A percentile compares a stretch with the other conserved stretches of the same genome.
Evolutionary conservation across 2,113 vertebrate species (phyloP).

Genomic region (Apistogramma diplotaenia): DNA sequence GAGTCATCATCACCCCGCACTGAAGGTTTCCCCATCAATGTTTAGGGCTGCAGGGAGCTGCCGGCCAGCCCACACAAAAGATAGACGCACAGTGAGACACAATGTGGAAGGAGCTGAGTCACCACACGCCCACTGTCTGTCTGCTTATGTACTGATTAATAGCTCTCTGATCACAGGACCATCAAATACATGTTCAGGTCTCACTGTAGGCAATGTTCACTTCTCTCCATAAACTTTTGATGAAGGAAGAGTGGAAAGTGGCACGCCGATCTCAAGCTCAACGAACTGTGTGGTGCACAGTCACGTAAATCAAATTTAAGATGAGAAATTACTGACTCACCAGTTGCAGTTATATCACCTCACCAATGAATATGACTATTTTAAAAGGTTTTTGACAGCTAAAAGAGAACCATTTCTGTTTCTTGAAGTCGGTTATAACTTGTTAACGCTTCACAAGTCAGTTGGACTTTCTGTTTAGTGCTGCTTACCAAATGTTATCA

Average conservation of each 20-base stretch:
- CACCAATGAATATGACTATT: not conserved
- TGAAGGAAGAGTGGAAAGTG: not conserved
- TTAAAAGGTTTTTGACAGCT: not conserved
- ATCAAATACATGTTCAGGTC: not conserved
- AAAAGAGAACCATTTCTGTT: not conserved
- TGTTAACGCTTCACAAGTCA: not conserved
- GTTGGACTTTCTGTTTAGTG: not conserved
- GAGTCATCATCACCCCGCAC: constrained; percentile 33
- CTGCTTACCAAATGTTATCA: not conserved
- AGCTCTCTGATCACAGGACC: constrained; percentile 23
- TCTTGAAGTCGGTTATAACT: not conserved
- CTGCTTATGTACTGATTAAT: constrained; percentile 35
- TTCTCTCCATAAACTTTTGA: not conserved
- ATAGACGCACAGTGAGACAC: not conserved
- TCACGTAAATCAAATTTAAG: not conserved
- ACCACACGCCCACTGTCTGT: constrained; percentile 45
- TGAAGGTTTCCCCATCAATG: constrained; percentile 22
- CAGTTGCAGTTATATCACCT: not conserved
- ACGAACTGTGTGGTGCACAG: not conserved
- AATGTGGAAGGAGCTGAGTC: constrained; percentile 36
- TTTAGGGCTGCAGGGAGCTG: constrained; percentile 13
- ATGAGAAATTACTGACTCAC: not conserved
- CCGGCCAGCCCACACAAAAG: constrained; percentile 20
- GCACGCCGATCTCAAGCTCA: not conserved
- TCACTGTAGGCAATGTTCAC: not conserved